These are phyloP conservation scores for Ceryle rudis DNA, from an alignment of 2,797 vertebrate genomes.

Conservation along the genomic window DNA sequence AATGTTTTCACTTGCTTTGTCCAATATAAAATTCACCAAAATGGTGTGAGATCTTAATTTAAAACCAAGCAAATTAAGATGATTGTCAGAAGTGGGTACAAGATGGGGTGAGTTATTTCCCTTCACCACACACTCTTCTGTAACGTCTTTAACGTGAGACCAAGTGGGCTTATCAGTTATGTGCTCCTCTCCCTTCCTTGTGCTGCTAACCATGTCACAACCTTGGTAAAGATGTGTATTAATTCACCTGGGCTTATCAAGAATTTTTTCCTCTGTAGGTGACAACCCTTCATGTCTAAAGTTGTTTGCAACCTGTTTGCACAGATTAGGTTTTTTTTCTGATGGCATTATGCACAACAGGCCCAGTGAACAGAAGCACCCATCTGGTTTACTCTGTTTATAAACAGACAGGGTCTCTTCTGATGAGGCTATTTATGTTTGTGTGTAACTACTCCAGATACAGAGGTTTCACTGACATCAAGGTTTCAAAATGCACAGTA, in stretches of 20 bases:
- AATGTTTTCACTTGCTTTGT: neutral
- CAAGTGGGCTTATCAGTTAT: neutral
- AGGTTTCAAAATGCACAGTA: neutral
- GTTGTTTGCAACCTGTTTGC: neutral
- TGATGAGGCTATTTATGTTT: neutral
- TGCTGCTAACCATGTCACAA: neutral
- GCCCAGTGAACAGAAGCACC: fast-evolving
- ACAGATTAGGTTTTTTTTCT: neutral
- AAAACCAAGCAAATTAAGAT: neutral
- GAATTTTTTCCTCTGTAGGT: neutral
- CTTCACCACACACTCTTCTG: fast-evolving
- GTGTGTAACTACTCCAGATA: neutral
- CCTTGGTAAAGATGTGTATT: neutral
- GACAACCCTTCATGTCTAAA: neutral
- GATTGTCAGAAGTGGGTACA: neutral
- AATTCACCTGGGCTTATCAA: neutral
- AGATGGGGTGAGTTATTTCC: neutral
- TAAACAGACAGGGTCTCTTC: neutral
- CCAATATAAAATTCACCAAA: neutral
- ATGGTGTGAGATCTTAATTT: neutral
- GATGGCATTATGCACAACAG: fast-evolving
- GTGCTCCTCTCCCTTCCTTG: too few species aligned
- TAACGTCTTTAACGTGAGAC: neutral
- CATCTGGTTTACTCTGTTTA: neutral
- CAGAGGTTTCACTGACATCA: neutral